Percentiles rank a stretch among this genome's conserved stretches.
These are phyloP conservation scores for Spondyliosoma cantharus DNA, from an alignment of 2,797 vertebrate genomes.

Conservation along the genomic window DNA sequence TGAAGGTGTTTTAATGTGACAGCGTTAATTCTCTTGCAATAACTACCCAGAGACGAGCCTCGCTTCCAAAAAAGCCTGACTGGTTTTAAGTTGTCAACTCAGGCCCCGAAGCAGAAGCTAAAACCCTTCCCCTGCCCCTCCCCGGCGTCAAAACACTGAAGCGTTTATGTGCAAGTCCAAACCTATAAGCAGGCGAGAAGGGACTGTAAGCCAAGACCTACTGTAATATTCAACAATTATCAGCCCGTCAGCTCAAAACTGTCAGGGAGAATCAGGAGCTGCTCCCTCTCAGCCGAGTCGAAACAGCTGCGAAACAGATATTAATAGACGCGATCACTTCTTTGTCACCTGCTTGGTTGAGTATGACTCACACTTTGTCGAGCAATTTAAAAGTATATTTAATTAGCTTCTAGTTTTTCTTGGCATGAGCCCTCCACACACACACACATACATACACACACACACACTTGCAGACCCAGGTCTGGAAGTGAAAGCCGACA, in stretches of 20 bases:
- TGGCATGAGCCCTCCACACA: not conserved
- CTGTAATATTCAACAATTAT: slow-evolving; percentile 64
- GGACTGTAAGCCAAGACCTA: slow-evolving; percentile 46
- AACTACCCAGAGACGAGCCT: slow-evolving; percentile 37
- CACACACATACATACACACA: not conserved
- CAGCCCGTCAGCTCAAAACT: slow-evolving; percentile 55
- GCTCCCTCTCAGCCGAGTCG: slow-evolving; percentile 9
- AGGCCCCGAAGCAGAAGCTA: slow-evolving; percentile 52
- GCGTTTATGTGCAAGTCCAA: slow-evolving; percentile 61
- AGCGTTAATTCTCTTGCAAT: slow-evolving; percentile 44
- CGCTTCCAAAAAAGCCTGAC: slow-evolving; percentile 28
- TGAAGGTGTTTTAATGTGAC: slow-evolving; percentile 55
- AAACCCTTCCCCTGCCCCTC: slow-evolving; percentile 37
- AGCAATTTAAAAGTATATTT: slow-evolving; percentile 12
- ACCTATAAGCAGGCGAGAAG: slow-evolving; percentile 37
- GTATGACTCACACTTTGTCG: slow-evolving; percentile 30
- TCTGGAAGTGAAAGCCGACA: slow-evolving; percentile 23
- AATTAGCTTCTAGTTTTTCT: slow-evolving; percentile 24
- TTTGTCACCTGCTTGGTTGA: slow-evolving; percentile 30
- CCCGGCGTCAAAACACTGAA: slow-evolving; percentile 53
- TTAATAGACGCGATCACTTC: slow-evolving; percentile 27
- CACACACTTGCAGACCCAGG: not conserved
- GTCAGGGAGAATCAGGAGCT: slow-evolving; percentile 57
- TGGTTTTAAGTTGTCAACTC: slow-evolving; percentile 62
- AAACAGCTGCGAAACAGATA: slow-evolving; percentile 48